A percentile compares a stretch with the other conserved stretches of the same genome.
Evolutionary conservation across 2,113 vertebrate species (phyloP).

Genomic region (Picathartes gymnocephalus): DNA sequence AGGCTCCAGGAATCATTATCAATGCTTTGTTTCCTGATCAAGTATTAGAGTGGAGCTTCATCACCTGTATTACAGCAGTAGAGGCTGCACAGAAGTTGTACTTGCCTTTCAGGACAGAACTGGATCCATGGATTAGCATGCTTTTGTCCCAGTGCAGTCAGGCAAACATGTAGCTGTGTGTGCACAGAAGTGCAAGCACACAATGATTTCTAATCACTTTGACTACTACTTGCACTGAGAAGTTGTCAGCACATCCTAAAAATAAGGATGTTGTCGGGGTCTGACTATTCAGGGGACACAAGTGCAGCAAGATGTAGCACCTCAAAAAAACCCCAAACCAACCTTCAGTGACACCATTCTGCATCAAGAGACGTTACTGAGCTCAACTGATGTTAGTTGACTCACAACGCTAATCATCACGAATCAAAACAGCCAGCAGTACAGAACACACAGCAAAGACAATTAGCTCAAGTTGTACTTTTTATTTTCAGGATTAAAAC

Average conservation of each 20-base stretch:
- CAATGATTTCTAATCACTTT: neutral
- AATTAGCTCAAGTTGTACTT: neutral
- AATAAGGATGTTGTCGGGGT: neutral
- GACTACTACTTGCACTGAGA: neutral
- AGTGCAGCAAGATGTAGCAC: neutral
- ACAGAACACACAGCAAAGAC: neutral
- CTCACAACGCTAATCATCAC: neutral
- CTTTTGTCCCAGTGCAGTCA: neutral
- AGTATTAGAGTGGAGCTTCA: neutral
- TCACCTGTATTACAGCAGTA: neutral
- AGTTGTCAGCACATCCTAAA: neutral
- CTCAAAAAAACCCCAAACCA: neutral
- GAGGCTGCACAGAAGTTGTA: neutral
- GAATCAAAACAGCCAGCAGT: neutral
- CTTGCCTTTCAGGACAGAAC: neutral
- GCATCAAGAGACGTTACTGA: neutral
- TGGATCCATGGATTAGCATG: neutral
- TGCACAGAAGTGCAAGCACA: neutral
- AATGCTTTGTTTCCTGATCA: neutral
- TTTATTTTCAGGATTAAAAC: conserved; percentile 58
- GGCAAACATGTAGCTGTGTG: neutral
- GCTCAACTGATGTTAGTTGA: neutral
- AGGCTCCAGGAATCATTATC: neutral
- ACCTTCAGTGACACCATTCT: neutral
- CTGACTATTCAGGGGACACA: neutral